Conservation (phyloP, 2,797 vertebrate genomes). For the Garrulus glandarius region DNA sequence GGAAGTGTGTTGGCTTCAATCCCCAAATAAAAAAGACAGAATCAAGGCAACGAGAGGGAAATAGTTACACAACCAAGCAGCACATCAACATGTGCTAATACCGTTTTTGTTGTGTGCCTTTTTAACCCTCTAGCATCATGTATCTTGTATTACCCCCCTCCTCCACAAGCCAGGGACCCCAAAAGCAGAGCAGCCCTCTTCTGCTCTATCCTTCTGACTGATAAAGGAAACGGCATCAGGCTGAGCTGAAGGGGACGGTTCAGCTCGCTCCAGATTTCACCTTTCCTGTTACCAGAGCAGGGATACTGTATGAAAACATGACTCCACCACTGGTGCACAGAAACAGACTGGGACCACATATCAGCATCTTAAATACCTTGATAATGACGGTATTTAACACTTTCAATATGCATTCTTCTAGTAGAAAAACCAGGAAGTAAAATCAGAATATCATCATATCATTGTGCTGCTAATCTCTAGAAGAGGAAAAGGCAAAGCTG, state of each 20-base stretch:
- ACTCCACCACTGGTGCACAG: not conserved
- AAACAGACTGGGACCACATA: not conserved
- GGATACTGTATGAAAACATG: not conserved
- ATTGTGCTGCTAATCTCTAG: not conserved
- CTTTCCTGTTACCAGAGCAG: not conserved
- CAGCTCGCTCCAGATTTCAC: not conserved
- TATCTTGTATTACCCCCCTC: accelerated
- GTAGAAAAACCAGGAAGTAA: not conserved
- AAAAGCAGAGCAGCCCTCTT: not conserved
- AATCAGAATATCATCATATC: not conserved
- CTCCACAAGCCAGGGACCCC: not conserved
- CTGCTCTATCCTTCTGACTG: not conserved
- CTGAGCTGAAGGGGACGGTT: not conserved
- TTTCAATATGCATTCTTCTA: accelerated
- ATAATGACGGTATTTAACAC: not conserved
- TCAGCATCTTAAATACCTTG: not conserved
- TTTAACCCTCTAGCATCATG: not conserved
- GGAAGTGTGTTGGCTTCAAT: not conserved
- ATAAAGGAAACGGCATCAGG: not conserved
- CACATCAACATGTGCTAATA: not conserved
- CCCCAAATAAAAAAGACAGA: not conserved
- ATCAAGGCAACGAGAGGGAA: not conserved
- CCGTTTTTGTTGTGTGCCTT: not conserved
- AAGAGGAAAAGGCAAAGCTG: not conserved
- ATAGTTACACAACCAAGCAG: not conserved